phyloP scores from a whole-genome alignment of 2,888 invertebrate genomes.

The Agonopterix subpropinquella region DNA sequence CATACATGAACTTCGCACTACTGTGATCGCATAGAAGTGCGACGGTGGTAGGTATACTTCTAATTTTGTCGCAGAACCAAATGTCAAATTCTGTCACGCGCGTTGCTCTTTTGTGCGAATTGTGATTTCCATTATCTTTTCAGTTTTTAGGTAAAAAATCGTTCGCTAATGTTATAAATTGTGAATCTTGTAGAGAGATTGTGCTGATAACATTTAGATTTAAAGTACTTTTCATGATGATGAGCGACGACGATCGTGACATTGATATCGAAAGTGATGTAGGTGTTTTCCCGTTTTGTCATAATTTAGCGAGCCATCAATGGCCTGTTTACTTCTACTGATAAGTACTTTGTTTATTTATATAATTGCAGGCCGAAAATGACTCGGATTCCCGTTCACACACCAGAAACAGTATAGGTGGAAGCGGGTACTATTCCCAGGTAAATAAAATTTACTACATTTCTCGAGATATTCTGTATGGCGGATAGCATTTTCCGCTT shows the following conservation, averaged over 20 bases:
- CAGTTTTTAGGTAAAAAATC: constrained; percentile 1
- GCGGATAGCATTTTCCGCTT: background rate
- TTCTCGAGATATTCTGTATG: too few relatives aligned
- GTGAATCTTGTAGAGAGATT: background rate
- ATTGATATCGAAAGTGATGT: constrained; percentile 97
- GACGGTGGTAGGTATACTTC: background rate
- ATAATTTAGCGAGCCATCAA: constrained; percentile 17
- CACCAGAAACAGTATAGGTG: constrained; percentile 79
- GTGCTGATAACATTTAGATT: background rate
- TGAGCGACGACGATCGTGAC: constrained; percentile 97
- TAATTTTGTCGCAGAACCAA: background rate
- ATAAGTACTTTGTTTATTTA: constrained; percentile 14
- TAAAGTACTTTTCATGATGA: constrained; percentile 49
- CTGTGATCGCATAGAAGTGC: too few relatives aligned
- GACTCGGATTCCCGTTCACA: constrained; percentile 83
- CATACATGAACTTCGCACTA: too few relatives aligned
- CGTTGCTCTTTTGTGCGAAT: constrained; percentile 13
- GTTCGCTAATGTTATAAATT: background rate
- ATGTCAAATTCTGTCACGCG: constrained; percentile 35
- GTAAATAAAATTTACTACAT: constrained; percentile 45
- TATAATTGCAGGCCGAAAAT: constrained; percentile 81
- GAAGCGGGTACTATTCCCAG: constrained; percentile 84
- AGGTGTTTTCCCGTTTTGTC: constrained; percentile 66
- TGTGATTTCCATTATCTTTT: constrained; percentile 8
- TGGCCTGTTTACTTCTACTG: constrained; percentile 28